Percentiles rank a stretch among this genome's conserved stretches.
phyloP scores from a whole-genome alignment of 1,140 invertebrate genomes.

The Liolophura sinensis region DNA sequence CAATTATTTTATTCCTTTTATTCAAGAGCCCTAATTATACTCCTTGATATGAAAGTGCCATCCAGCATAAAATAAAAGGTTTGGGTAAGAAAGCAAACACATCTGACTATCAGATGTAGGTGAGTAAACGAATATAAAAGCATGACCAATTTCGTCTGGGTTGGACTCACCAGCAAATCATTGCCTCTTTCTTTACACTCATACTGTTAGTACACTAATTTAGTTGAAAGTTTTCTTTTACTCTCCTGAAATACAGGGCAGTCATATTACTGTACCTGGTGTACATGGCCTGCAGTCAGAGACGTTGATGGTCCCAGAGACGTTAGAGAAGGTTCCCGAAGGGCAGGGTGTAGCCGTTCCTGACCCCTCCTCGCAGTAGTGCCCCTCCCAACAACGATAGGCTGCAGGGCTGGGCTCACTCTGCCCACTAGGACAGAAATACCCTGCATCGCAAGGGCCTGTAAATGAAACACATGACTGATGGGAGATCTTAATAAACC shows the following conservation, averaged over 20 bases:
- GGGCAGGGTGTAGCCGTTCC: conserved; percentile 43
- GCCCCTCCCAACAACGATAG: conserved; percentile 39
- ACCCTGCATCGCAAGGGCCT: conserved; percentile 48
- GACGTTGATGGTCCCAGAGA: conserved; percentile 41
- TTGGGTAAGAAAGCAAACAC: background rate
- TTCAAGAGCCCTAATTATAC: too few species aligned
- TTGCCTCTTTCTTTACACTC: too few species aligned
- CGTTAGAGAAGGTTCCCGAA: conserved; percentile 50
- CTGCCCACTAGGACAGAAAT: conserved; percentile 47
- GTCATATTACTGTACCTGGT: conserved; percentile 29
- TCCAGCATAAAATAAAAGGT: too few species aligned
- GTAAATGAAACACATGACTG: conserved; percentile 2
- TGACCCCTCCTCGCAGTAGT: conserved; percentile 48
- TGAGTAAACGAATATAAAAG: too few species aligned
- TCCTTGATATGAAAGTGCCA: too few species aligned
- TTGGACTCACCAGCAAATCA: too few species aligned
- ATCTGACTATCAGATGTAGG: too few species aligned
- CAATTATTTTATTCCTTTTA: too few species aligned
- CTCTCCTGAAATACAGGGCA: background rate
- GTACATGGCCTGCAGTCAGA: conserved; percentile 50
- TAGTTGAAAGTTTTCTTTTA: background rate
- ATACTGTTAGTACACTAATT: too few species aligned
- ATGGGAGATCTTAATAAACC: background rate
- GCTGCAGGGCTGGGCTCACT: conserved; percentile 29
- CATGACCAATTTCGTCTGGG: too few species aligned